phyloP scores from a whole-genome alignment of 1,140 invertebrate genomes.

The Drosophila mauritiana region DNA sequence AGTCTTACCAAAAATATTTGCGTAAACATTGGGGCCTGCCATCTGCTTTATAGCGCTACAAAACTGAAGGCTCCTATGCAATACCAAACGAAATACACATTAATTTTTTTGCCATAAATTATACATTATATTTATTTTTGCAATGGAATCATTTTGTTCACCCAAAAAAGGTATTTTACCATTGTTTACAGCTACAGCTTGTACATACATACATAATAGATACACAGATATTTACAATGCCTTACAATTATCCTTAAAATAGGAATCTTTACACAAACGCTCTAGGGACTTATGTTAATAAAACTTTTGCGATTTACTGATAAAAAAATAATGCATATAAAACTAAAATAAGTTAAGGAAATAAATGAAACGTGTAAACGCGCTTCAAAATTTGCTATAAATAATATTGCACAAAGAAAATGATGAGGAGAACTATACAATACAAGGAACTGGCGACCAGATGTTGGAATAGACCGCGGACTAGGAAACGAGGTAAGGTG shows the following conservation, averaged over 20 bases:
- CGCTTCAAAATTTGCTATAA: conserved; percentile 10
- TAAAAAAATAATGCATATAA: conserved; percentile 13
- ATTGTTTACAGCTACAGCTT: conserved; percentile 15
- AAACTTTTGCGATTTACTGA: conserved; percentile 8
- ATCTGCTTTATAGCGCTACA: conserved; percentile 55
- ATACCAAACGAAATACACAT: conserved; percentile 44
- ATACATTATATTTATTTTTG: conserved; percentile 54
- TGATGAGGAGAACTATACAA: conserved; percentile 3
- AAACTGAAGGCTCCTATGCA: conserved; percentile 33
- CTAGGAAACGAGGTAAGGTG: conserved; percentile 48
- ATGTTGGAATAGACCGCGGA: conserved; percentile 23
- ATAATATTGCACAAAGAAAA: conserved; percentile 47
- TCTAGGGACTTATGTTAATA: conserved; percentile 4
- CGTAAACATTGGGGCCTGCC: conserved; percentile 56
- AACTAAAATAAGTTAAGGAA: conserved; percentile 22
- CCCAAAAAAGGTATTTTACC: conserved; percentile 40
- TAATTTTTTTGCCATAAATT: conserved; percentile 50
- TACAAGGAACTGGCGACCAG: conserved; percentile 38
- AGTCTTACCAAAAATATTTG: conserved; percentile 38
- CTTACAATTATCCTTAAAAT: conserved; percentile 2
- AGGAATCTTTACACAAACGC: conserved; percentile 11
- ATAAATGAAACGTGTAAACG: conserved; percentile 13
- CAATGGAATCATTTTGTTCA: conserved; percentile 40
- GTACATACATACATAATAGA: conserved; percentile 15
- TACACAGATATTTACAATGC: conserved; percentile 42